These are phyloP conservation scores for Paraescarpia echinospica DNA, from an alignment of 1,140 invertebrate species.

Conservation along the genomic window DNA sequence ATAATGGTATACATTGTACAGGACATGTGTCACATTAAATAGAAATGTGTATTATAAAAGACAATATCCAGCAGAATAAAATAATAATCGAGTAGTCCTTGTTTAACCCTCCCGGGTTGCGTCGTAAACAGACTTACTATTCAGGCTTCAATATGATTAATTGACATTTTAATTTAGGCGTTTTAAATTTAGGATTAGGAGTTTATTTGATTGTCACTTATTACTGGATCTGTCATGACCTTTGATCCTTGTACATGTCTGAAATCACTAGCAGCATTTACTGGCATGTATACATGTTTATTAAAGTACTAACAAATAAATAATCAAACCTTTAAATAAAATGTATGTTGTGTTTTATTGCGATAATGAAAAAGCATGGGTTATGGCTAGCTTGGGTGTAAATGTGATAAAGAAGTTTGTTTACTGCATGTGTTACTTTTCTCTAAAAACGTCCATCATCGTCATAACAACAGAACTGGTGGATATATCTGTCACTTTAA, in stretches of 20 bases:
- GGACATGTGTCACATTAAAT: neutral
- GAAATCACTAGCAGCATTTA: neutral
- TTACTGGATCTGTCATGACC: neutral
- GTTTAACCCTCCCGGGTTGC: neutral
- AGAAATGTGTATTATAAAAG: neutral
- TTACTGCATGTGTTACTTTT: too few species aligned
- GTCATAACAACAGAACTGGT: too few species aligned
- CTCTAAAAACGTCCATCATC: too few species aligned
- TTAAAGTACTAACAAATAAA: neutral
- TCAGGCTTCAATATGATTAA: neutral
- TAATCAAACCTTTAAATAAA: neutral
- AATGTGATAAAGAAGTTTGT: too few species aligned
- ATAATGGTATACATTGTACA: neutral
- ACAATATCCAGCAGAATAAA: neutral
- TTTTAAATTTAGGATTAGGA: neutral
- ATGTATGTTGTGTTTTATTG: neutral
- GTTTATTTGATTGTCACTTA: neutral
- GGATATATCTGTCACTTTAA: too few species aligned
- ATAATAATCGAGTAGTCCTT: neutral
- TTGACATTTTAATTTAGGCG: neutral
- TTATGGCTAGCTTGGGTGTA: too few species aligned
- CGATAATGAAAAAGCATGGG: neutral
- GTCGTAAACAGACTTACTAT: neutral
- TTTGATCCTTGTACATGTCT: neutral
- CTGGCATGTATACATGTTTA: neutral